These are phyloP conservation scores for Hippocampus zosterae DNA, from an alignment of 2,113 vertebrate species.

Conservation along the genomic window DNA sequence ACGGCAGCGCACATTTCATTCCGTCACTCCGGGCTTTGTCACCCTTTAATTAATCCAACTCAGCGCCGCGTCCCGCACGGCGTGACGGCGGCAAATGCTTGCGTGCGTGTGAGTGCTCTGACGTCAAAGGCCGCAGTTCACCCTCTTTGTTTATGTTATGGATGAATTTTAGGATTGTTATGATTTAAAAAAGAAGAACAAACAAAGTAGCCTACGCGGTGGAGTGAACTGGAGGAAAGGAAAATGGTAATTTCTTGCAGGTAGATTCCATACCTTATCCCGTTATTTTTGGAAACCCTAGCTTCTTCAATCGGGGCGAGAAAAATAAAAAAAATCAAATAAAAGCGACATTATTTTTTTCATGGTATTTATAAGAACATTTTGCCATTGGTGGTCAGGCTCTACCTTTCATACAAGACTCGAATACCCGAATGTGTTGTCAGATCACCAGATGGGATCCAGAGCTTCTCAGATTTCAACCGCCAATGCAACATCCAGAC, in stretches of 20 bases:
- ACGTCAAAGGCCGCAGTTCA: conserved; percentile 12
- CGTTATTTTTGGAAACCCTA: too few relatives aligned
- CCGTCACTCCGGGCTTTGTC: conserved; percentile 40
- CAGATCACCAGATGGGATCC: not conserved
- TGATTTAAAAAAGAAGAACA: not conserved
- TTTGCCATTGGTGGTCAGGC: too few relatives aligned
- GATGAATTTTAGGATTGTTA: not conserved
- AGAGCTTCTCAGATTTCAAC: not conserved
- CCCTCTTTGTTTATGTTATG: not conserved
- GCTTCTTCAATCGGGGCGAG: too few relatives aligned
- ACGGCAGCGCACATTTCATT: not conserved
- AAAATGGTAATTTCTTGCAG: too few relatives aligned
- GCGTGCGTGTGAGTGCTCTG: conserved; percentile 9
- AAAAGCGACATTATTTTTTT: too few relatives aligned
- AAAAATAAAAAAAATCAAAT: too few relatives aligned
- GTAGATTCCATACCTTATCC: too few relatives aligned
- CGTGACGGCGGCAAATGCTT: conserved; percentile 37
- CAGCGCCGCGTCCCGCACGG: conserved; percentile 52
- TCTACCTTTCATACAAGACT: too few relatives aligned
- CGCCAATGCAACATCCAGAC: not conserved
- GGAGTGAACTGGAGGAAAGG: too few relatives aligned
- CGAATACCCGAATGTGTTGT: not conserved
- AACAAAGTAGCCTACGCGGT: not conserved
- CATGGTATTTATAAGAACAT: too few relatives aligned
- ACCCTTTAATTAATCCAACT: conserved; percentile 66